These are phyloP conservation scores for Cremastinae sp. DNA, from an alignment of 2,888 invertebrate species.

Conservation along the genomic window DNA sequence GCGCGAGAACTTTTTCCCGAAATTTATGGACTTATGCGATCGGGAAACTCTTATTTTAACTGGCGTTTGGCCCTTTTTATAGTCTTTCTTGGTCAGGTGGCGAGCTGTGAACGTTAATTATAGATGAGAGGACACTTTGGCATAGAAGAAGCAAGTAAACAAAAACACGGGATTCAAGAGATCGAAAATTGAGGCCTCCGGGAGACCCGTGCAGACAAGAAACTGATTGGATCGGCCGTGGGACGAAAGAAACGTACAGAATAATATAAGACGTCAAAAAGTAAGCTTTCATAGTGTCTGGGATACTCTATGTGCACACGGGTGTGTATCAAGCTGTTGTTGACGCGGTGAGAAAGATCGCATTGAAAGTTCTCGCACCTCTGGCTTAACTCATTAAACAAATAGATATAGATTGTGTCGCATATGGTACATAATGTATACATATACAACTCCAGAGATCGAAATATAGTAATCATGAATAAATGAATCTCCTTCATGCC, in stretches of 20 bases:
- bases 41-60: no score
- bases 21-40: no score
- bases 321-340: conserved; percentile 24
- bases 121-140: no score
- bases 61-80: no score
- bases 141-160: no score
- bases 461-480: conserved; percentile 31
- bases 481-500: conserved; percentile 10
- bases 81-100: no score
- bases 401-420: conserved; percentile 63
- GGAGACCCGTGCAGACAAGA: background rate
- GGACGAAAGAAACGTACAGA: background rate
- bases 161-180: no score
- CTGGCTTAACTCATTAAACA: conserved; percentile 34
- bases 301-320: background rate
- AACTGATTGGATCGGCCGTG: no score
- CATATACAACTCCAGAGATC: background rate
- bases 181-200: conserved; percentile 4
- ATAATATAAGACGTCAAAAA: no score
- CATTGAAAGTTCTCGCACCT: conserved; percentile 43
- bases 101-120: no score
- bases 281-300: conserved; percentile 31
- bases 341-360: conserved; percentile 18
- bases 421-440: conserved; percentile 1
- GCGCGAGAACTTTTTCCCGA: no score